Conservation (phyloP, 2,888 invertebrate genomes). For the Acanthopleura granulata region DNA sequence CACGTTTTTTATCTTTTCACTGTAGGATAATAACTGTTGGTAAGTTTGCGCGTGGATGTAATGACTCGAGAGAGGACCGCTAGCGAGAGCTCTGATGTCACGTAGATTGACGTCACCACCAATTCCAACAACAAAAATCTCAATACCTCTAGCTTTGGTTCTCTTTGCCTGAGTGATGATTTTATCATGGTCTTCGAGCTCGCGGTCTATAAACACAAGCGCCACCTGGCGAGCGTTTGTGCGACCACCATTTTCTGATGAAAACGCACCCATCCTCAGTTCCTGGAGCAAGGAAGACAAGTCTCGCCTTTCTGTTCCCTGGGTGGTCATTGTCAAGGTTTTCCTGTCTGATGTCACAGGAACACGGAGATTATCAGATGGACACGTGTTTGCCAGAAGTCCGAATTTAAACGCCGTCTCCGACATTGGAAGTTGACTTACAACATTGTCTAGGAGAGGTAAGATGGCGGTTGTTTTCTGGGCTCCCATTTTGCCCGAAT, state of each 20-base stretch:
- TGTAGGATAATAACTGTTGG: no score
- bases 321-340: not conserved
- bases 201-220: slow-evolving; percentile 30
- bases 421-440: not conserved
- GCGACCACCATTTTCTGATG: slow-evolving; percentile 28
- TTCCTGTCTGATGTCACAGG: not conserved
- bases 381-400: not conserved
- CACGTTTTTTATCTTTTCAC: no score
- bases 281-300: not conserved
- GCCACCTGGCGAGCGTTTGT: slow-evolving; percentile 43
- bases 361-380: not conserved
- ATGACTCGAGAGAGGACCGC: not conserved
- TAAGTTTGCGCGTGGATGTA: no score
- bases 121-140: slow-evolving; percentile 23
- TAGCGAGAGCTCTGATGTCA: not conserved
- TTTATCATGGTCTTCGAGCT: not conserved
- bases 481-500: slow-evolving; percentile 37
- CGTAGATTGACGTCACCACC: not conserved
- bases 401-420: not conserved
- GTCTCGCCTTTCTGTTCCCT: not conserved
- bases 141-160: slow-evolving; percentile 17
- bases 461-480: not conserved
- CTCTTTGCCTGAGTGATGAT: slow-evolving; percentile 20
- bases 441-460: not conserved
- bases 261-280: not conserved